Base-by-base conservation (phyloP, 2,113 vertebrate species). In the Neoarius graeffei region DNA sequence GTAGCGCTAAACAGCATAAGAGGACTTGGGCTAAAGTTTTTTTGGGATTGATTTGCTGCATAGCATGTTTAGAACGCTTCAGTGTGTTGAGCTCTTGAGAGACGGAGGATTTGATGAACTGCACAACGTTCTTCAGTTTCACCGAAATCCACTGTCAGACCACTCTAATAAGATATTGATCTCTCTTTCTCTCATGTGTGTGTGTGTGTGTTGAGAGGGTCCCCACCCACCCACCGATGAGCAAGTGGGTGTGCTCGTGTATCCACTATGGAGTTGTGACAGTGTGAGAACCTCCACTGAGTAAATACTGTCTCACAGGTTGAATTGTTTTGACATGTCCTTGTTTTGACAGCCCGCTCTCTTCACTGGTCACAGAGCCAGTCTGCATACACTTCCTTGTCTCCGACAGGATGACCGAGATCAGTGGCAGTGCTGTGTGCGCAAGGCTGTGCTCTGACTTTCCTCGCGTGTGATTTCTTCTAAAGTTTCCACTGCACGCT, bases 161-260 rank as follows among this genome's bases (percentile, higher is more conserved):
- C 8, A 74, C 80, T 83, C 42, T 83, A 83, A 59, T 88, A 79
- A 83, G 81, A 83, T 87, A 71, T 87, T 52, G 86, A 87, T 87
- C 54, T 42, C 35, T 42, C 35, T 35, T 42, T 42, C 3, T 42
- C 42, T 42, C 42, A 11, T 20, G 50, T 35, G 74, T 52, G 52
- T 81, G 27, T 81, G n/a, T 57, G 54, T 81, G 79, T 30, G 17
- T 82, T 81, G n/a, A 66, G 76, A 2, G 4, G 19, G 30, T 30
- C 56, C 23, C 30, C n/a, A n/a, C 52, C 13, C 5, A 9, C n/a
- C 4, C 56, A 1, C 42, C 4, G 59, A 1, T 86, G 59, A 35
- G 57, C 7, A 4, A 11, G 69, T 7, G 35, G 73, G 84, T 56
- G 48, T 86, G 50, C 67, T 66, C 81, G 76, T 57, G 42, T 81